These are phyloP conservation scores for Crenuchus spilurus DNA, from an alignment of 2,797 vertebrate species.

Conservation along the genomic window DNA sequence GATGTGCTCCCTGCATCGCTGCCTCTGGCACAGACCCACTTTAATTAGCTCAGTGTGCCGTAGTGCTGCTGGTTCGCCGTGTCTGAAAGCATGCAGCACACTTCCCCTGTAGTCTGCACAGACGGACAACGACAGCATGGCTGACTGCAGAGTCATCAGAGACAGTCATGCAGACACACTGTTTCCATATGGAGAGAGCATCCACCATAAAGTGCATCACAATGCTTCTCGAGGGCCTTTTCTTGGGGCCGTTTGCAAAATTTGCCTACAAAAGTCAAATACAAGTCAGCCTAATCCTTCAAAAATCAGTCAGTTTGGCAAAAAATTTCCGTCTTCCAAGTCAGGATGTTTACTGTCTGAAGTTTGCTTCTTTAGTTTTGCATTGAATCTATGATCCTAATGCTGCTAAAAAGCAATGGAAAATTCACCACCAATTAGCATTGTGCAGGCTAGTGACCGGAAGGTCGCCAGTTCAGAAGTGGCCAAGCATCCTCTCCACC, in stretches of 20 bases:
- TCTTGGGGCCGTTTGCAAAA: background rate
- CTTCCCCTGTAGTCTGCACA: slow-evolving; percentile 49
- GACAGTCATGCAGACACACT: slow-evolving; percentile 14
- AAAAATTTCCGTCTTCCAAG: too few species aligned
- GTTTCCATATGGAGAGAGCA: background rate
- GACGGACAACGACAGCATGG: slow-evolving; percentile 38
- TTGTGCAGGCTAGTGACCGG: too few species aligned
- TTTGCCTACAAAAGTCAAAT: background rate
- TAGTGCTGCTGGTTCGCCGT: slow-evolving; percentile 44
- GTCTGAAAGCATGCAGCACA: slow-evolving; percentile 49
- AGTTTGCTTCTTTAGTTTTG: too few species aligned
- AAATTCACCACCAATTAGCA: too few species aligned
- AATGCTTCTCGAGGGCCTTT: background rate
- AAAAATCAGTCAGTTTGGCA: too few species aligned
- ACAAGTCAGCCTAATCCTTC: background rate
- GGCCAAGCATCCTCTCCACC: too few species aligned
- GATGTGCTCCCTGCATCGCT: slow-evolving; percentile 25
- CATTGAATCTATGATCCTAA: too few species aligned
- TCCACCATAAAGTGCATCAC: background rate
- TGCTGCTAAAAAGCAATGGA: too few species aligned
- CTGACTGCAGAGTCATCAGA: slow-evolving; percentile 46
- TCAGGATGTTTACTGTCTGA: too few species aligned
- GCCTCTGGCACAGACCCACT: slow-evolving; percentile 50
- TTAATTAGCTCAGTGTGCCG: slow-evolving; percentile 61
- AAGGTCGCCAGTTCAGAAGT: too few species aligned